Evolutionary conservation across 2,888 invertebrate genomes (phyloP), one percentile per base, ranked within the genome.

Genomic region (Amiota mariae): DNA sequence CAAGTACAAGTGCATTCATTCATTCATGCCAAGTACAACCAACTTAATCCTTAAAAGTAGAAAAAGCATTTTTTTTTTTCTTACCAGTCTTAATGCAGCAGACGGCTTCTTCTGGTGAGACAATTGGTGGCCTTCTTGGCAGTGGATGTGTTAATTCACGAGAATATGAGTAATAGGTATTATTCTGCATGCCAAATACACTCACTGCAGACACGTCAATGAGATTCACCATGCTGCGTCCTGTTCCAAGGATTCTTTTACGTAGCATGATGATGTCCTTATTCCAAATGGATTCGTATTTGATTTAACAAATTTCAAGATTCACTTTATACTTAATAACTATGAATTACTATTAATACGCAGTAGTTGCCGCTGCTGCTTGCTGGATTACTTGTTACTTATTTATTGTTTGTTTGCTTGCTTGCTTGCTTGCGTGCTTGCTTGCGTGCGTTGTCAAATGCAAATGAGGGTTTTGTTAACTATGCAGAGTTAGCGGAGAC

Each of bases 71-170:
- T 36, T 36, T 2, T 36, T 2, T 36, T 36, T 36, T 36, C 87
- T 91, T 92, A 97, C 97, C 95, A 78, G 97, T 97, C 90, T 95
- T 93, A 72, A 97, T 92, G 77, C 91, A 92, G 86, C 93, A 91
- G 70, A 97, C 94, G 1, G 96, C 97, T 85, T 96, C 94, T 73
- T 95, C 94, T 0, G 95, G 93, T 8, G 93, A 91, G 18, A 94
- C 91, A 91, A 92, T 93, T 89, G 93, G 93, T 0, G 97, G 96
- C 76, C 93, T 92, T 77, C 93, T 93, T 78, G 93, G 92, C 80
- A 95, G 90, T 13, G 96, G 95, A 90, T 96, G 95, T 56, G 96
- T 93, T 61, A 96, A 93, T 88, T 96, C 96, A 78, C 93, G 93
- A 24, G 94, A 93, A 86, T 96, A 96, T 0, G 96, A 94, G 88